A percentile compares a stretch with the other conserved stretches of the same genome.
phyloP scores from a whole-genome alignment of 2,113 vertebrate species.

The Phaethornis superciliosus region DNA sequence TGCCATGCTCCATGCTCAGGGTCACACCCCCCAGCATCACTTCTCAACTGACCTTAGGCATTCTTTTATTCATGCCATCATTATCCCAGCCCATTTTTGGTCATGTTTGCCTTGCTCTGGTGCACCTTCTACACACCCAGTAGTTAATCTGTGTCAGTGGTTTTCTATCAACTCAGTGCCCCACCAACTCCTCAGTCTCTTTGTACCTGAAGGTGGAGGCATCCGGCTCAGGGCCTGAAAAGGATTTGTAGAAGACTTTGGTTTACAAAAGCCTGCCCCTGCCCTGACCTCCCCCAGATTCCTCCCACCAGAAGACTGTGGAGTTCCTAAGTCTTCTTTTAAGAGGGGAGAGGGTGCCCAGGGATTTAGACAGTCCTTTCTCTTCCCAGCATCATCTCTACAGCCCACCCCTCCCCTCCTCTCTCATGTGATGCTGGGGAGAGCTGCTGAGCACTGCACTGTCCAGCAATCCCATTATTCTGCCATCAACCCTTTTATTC shows the following conservation, averaged over 20 bases:
- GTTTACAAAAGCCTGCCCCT: constrained; percentile 36
- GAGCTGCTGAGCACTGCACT: constrained; percentile 74
- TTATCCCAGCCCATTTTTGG: not conserved
- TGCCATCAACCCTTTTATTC: constrained; percentile 76
- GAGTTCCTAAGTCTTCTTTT: constrained; percentile 44
- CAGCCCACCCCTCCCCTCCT: not conserved
- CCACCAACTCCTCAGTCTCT: not conserved
- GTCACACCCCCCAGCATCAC: not conserved
- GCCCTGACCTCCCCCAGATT: constrained; percentile 18
- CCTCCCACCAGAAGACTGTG: constrained; percentile 13
- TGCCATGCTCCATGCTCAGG: not conserved
- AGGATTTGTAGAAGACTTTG: not conserved
- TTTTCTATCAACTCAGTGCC: not conserved
- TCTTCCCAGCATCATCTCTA: constrained; percentile 20
- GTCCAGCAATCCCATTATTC: constrained; percentile 65
- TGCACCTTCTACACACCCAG: not conserved
- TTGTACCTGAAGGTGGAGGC: not conserved
- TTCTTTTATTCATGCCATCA: not conserved
- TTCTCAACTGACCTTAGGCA: not conserved
- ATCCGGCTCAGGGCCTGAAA: not conserved
- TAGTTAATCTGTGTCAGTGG: not conserved
- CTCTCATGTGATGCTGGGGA: constrained; percentile 49
- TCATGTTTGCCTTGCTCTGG: not conserved
- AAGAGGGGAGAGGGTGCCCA: constrained; percentile 43
- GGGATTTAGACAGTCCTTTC: constrained; percentile 14